Evolutionary conservation across 30 jellyfish, hydroid and myxozoan genomes (phyloP).

Genomic region (Sanderia malayensis): DNA sequence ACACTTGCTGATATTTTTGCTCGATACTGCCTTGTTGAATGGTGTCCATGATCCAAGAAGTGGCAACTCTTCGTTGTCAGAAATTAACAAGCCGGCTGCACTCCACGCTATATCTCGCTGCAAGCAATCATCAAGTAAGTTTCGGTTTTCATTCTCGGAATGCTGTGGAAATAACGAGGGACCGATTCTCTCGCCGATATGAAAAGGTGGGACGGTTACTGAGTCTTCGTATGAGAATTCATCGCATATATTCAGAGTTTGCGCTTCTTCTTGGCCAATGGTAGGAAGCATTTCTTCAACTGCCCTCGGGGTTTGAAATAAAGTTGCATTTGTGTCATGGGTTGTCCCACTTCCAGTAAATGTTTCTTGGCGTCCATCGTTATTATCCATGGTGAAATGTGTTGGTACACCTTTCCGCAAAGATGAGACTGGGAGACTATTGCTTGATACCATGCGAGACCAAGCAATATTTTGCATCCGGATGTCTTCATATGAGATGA

Average conservation of each 20-base stretch:
- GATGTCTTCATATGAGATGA: background rate
- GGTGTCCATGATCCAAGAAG: slow-evolving; percentile 23
- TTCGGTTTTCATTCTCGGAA: background rate
- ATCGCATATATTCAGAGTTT: background rate
- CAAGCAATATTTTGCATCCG: background rate
- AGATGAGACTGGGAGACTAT: background rate
- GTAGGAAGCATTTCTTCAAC: background rate
- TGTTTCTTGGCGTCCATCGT: slow-evolving; percentile 1
- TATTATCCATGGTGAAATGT: background rate
- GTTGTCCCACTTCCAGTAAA: background rate
- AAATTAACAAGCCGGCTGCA: background rate
- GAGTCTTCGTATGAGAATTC: background rate
- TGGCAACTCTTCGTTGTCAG: background rate
- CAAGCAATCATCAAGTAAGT: background rate
- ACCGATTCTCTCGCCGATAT: background rate
- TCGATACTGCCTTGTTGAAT: slow-evolving; percentile 3
- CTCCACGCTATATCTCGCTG: background rate
- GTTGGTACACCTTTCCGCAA: background rate
- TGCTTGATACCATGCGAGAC: background rate
- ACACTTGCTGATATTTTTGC: background rate
- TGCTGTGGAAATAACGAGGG: background rate
- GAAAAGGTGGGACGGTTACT: background rate
- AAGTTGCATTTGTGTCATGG: slow-evolving; percentile 12
- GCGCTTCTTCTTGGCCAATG: background rate
- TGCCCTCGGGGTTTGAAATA: background rate